Base-by-base conservation (phyloP, 1,140 invertebrate species). In the Papilio glaucus region DNA sequence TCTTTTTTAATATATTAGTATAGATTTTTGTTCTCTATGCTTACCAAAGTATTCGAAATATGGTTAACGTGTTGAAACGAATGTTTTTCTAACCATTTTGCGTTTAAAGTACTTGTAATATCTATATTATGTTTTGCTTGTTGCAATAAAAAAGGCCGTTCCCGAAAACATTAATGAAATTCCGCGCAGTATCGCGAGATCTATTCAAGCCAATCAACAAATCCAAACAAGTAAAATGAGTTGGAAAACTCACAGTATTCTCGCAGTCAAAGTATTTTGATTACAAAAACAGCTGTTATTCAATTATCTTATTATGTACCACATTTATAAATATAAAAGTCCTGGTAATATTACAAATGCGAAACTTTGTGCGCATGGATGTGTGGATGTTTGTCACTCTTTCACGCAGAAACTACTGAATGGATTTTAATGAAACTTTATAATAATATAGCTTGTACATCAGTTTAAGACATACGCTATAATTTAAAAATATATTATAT, bases 141-240 rank as follows among this genome's bases (percentile, higher is more conserved):
- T 57, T 57, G 21, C 49, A 24, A 57, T 13, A 57, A 26, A 57
- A 57, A 21, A 10, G 49, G 49, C 21, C 18, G 18, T 26, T 57
- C 49, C 24, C 49, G 49, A 13, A 49, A 49, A 57, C 24, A 9
- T 26, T 57, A 57, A 57, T 57, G 49, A 57, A 57, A 57, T 57
- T 57, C 49, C 49, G 21, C 4, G 21, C 3, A 57, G 3, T 49
- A 24, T 57, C 21, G 21, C 21, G 21, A 26, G 49, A 57, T 57
- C 9, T 57, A 24, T 24, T 8, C 21, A 2, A 57, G 12, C 21
- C 49, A 57, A 57, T 57, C 21, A 26, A 57, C 10, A 26, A 57
- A 57, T 57, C 18, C 49, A 57, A 24, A 57, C 4, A 10, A 26
- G 21, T 53, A 53, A 57, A 33, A 6, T 33, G 10, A 57, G 21